Evolutionary conservation across 2,888 invertebrate species (phyloP), one percentile per base, ranked within the genome.

Genomic region (Drosophila sordidula): DNA sequence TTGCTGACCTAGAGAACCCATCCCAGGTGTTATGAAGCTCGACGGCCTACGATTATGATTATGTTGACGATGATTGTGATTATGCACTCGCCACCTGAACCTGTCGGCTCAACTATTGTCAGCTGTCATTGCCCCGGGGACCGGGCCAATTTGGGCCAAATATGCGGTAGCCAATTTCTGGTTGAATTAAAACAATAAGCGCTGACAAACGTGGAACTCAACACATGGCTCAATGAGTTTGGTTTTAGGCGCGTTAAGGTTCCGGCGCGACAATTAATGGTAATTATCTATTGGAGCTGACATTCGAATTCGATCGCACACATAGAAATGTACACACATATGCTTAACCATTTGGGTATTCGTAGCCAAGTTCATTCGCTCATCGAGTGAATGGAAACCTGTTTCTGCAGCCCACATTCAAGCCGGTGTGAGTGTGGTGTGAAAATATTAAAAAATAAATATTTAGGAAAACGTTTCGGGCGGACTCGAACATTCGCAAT

Each of bases 151-250:
- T 75, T 36, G 57, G 8, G 51, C 39, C 16, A 49, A 29, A 25
- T 38, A 46, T 52, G 66, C 67, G 58, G 79, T 57, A 75, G 70
- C 65, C 74, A 69, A 54, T 63, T 58, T 57, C 25, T 41, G 22
- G 22, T 52, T 32, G 66, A 77, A 79, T 79, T 79, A 78, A 87
- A 85, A 80, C 83, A 83, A 83, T 80, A 87, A 81, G 77, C 78
- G 84, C 67, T 78, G 87, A 84, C 81, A 83, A 81, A 76, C 70
- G 68, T 68, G 63, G 39, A 66, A 75, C 67, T 77, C 78, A 68
- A 86, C 76, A 80, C 77, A 76, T 65, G 82, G 66, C 77, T 77
- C 70, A 85, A 77, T 72, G 81, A 75, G 65, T 70, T 64, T 55
- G 70, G 63, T 61, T 80, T 78, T 56, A 63, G 72, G 67, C 73